phyloP scores from a whole-genome alignment of 2,888 invertebrate genomes.

The Parochlus steinenii region DNA sequence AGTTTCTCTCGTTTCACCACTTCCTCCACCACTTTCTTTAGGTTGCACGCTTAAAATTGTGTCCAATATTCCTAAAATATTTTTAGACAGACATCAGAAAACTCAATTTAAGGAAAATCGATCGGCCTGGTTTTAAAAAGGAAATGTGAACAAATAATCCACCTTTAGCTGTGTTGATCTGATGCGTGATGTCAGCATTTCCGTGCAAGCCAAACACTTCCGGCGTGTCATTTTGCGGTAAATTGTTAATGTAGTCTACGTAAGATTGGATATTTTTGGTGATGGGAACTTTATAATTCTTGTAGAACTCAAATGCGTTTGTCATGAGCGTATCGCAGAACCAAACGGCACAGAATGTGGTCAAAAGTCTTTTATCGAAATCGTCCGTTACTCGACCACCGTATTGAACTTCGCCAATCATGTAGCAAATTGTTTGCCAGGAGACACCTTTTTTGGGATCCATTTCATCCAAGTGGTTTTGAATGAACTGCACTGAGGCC shows the following conservation, averaged over 20 bases:
- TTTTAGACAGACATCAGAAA: background rate
- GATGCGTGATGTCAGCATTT: constrained; percentile 95
- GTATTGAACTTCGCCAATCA: constrained; percentile 83
- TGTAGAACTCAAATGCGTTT: constrained; percentile 84
- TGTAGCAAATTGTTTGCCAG: constrained; percentile 94
- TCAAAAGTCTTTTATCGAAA: constrained; percentile 84
- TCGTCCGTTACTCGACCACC: constrained; percentile 93
- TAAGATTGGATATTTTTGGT: constrained; percentile 65
- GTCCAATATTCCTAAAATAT: constrained; percentile 52
- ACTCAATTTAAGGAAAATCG: too few species aligned
- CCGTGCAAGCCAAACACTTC: constrained; percentile 93
- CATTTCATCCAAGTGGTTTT: constrained; percentile 92
- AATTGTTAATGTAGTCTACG: constrained; percentile 68
- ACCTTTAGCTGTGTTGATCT: constrained; percentile 89
- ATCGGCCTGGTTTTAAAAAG: too few species aligned
- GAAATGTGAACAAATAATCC: too few species aligned
- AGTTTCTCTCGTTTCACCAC: constrained; percentile 84
- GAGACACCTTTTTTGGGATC: constrained; percentile 94
- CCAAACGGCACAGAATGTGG: constrained; percentile 90
- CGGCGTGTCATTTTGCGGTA: constrained; percentile 76
- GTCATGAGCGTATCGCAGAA: constrained; percentile 79
- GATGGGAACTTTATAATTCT: constrained; percentile 80
- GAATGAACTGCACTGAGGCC: constrained; percentile 88
- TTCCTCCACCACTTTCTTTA: constrained; percentile 80
- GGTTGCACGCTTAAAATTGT: constrained; percentile 95